These are phyloP conservation scores for Echiichthys vipera DNA, from an alignment of 2,797 vertebrate species.

Conservation along the genomic window DNA sequence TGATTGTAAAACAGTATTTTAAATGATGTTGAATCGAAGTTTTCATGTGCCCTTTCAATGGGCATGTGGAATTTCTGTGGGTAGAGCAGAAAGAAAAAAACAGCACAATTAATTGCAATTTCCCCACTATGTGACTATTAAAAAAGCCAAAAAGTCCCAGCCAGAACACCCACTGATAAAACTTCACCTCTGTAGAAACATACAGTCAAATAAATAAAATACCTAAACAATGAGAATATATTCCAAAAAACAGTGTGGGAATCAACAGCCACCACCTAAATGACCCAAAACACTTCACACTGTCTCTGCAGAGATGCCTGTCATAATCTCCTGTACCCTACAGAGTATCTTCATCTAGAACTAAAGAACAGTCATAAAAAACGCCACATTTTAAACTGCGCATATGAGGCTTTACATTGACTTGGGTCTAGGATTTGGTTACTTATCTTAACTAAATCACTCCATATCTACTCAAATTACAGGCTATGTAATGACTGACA, in stretches of 20 bases:
- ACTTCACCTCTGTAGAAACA: not conserved
- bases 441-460: not conserved
- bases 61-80: too few relatives aligned
- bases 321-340: too few relatives aligned
- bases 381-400: not conserved
- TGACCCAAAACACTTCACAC: rapidly evolving
- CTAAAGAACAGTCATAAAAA: not conserved
- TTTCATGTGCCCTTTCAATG: not conserved
- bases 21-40: too few relatives aligned
- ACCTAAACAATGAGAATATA: not conserved
- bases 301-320: not conserved
- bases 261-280: not conserved
- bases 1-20: too few relatives aligned
- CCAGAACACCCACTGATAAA: not conserved
- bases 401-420: not conserved
- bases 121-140: not conserved
- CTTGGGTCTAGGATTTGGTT: not conserved
- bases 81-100: not conserved
- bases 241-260: not conserved
- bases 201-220: not conserved
- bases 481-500: not conserved
- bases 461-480: not conserved
- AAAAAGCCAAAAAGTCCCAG: not conserved
- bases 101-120: not conserved
- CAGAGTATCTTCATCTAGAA: not conserved